Conservation (phyloP, 2,888 invertebrate genomes). For the Ditula angustiorana region DNA sequence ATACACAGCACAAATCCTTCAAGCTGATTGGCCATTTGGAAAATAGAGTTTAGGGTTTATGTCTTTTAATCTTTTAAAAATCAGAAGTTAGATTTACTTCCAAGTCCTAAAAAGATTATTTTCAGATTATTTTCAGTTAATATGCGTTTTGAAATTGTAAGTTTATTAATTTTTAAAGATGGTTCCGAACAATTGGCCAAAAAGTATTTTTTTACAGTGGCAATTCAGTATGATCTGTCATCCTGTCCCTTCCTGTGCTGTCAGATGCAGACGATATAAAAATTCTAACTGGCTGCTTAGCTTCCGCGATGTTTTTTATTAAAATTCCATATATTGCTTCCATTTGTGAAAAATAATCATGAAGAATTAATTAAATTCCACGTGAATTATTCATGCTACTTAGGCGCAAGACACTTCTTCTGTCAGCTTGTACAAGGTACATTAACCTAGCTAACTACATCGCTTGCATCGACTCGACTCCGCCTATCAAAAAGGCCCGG, state of each 20-base stretch:
- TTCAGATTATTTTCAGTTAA: too few species aligned
- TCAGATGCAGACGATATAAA: slow-evolving; percentile 2
- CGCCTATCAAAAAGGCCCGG: slow-evolving; percentile 26
- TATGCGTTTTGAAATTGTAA: background rate
- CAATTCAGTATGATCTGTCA: slow-evolving; percentile 20
- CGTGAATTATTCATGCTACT: background rate
- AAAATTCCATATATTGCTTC: slow-evolving; percentile 31
- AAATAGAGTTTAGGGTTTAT: too few species aligned
- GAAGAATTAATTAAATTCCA: slow-evolving; percentile 21
- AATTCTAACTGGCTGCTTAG: slow-evolving; percentile 26
- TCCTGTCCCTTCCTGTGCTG: too few species aligned
- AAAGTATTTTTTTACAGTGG: slow-evolving; percentile 17
- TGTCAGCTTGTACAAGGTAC: slow-evolving; percentile 35
- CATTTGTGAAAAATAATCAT: slow-evolving; percentile 14
- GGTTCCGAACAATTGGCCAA: background rate
- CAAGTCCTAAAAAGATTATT: too few species aligned
- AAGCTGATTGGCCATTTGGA: too few species aligned
- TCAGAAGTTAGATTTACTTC: too few species aligned
- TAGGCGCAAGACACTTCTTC: slow-evolving; percentile 5
- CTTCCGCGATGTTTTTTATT: slow-evolving; percentile 34
- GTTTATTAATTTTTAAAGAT: background rate
- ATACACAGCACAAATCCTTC: too few species aligned
- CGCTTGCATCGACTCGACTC: slow-evolving; percentile 34
- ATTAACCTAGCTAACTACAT: slow-evolving; percentile 30
- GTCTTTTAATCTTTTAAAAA: too few species aligned